Percentiles rank a stretch among this genome's conserved stretches.
These are phyloP conservation scores for Chunga burmeisteri DNA, from an alignment of 2,113 vertebrate species.

Conservation along the genomic window DNA sequence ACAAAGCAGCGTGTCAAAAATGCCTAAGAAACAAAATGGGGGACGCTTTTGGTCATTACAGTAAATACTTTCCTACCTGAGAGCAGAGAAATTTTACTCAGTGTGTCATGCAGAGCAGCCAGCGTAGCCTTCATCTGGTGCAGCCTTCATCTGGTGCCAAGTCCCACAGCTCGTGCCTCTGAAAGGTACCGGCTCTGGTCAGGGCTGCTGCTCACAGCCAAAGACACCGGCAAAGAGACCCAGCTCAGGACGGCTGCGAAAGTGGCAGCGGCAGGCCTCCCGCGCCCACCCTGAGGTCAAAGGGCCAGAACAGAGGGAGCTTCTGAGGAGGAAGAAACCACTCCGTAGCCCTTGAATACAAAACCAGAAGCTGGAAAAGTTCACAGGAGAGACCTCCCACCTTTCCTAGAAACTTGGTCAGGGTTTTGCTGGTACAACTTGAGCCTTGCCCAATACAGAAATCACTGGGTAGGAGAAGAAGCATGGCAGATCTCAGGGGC, in stretches of 20 bases:
- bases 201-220: neutral
- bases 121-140: neutral
- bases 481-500: neutral
- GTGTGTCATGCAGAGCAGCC: neutral
- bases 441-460: neutral
- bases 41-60: neutral
- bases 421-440: neutral
- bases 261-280: neutral
- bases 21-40: neutral
- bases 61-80: neutral
- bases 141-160: slow-evolving; percentile 20
- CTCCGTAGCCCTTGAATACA: neutral
- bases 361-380: neutral
- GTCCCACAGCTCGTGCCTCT: neutral
- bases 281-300: neutral
- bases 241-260: neutral
- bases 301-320: neutral
- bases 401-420: neutral
- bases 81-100: neutral
- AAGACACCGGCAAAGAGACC: neutral
- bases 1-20: neutral
- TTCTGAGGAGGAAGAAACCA: neutral
- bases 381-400: neutral
- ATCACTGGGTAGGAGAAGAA: neutral
- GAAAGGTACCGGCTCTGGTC: neutral